Percentiles rank a stretch among this genome's conserved stretches.
Evolutionary conservation across 2,797 vertebrate species (phyloP).

Genomic region (Rhinichthys osculus): DNA sequence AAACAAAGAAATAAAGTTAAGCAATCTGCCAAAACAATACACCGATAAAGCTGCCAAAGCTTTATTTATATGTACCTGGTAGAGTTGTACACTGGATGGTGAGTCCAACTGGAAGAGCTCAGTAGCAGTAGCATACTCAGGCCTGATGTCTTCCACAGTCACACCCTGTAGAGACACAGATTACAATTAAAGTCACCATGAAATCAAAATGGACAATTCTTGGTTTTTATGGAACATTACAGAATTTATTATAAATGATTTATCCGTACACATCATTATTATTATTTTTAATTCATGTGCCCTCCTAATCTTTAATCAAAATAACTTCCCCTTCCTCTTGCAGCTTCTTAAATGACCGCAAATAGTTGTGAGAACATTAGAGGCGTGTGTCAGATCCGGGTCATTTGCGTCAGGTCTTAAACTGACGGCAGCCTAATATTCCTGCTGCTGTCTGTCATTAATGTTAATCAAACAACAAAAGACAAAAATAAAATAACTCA

Average conservation of each 20-base stretch:
- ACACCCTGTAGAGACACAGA: conserved; percentile 74
- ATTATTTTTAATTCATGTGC: background rate
- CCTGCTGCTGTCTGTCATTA: too few species aligned
- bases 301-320: background rate
- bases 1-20: conserved; percentile 36
- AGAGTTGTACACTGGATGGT: conserved; percentile 86
- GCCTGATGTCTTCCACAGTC: conserved; percentile 68
- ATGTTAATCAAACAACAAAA: too few species aligned
- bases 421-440: too few species aligned
- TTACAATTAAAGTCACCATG: background rate
- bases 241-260: background rate
- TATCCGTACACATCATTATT: background rate
- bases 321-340: background rate
- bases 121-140: conserved; percentile 82
- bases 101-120: conserved; percentile 81
- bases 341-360: background rate
- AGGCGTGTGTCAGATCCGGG: too few species aligned
- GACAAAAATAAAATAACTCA: too few species aligned
- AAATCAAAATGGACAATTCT: background rate
- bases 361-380: too few species aligned
- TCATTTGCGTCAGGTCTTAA: too few species aligned
- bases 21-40: background rate
- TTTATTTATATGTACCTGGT: conserved; percentile 80
- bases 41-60: background rate
- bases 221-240: background rate